Base-by-base conservation (phyloP, 2,797 vertebrate genomes). In the Mormyrops attenuatus region DNA sequence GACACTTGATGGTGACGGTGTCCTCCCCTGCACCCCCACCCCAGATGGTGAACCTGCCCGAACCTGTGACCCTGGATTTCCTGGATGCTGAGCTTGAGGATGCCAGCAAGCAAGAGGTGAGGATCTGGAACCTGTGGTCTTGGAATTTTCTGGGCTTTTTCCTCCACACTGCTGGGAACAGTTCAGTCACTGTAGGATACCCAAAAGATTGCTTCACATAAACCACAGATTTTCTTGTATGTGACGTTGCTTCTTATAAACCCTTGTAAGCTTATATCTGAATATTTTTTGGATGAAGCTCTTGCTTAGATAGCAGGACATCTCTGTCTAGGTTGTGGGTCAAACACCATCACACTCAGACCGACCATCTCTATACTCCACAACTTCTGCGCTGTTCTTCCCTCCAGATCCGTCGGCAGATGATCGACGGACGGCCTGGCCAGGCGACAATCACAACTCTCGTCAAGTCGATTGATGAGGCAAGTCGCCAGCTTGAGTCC, bases 391-490 rank as follows among this genome's bases (percentile, higher is more conserved):
- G 49, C 52, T 5, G 49, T 41, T 60, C 88, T 91, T 50, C 5
- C 13, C 2, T 34, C 80, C 93, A 99, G 98, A 99, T 99, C 92
- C 97, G 98, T 5, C 96, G 96, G 89, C 97, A 95, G 92, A 99
- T 99, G 98, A 99, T 99, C 89, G 98, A 99, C 91, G 97, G 98
- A 66, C 95, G 94, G 73, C 93, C 95, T 0, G 98, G 97, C 89
- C 97, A 98, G 94, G 97, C 91, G 92, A 97, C 96, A 96, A 97
- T 99, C 95, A 97, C 95, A 94, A 98, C 98, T 0, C 94, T 99
- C 93, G 96, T 99, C 95, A 99, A 99, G 93, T 99, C 98, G 82
- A 94, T 97, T 94, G 98, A 99, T 3, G 97, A 99, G 98, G 98
- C 98, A 97, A 96, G 95, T 95, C 93, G 93, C 92, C 13, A 44